Evolutionary conservation across 35 echinoderm and acorn worm genomes (phyloP).

Genomic region (Apostichopus californicus): DNA sequence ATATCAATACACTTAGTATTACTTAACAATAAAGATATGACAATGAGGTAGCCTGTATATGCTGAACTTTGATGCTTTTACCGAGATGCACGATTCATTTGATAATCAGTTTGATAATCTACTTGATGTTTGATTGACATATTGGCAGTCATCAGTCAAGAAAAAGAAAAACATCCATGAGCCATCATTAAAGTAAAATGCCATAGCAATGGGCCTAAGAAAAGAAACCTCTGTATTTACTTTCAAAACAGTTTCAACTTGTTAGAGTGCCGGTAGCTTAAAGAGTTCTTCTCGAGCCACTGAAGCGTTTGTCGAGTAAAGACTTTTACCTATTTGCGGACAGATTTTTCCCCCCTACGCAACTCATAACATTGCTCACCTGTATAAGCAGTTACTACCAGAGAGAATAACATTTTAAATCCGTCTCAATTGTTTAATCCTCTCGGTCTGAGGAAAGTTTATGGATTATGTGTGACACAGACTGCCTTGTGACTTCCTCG

Average conservation of each 20-base stretch:
- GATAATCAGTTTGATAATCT: background rate
- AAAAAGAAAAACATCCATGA: background rate
- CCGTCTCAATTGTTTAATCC: background rate
- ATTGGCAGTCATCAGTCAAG: background rate
- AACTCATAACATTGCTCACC: background rate
- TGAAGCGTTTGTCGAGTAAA: background rate
- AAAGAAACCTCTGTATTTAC: background rate
- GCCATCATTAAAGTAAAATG: background rate
- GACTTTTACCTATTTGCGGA: background rate
- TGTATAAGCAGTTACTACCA: background rate
- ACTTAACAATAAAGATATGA: too few relatives aligned
- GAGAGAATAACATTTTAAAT: background rate
- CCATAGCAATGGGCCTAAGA: background rate
- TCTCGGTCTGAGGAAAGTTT: background rate
- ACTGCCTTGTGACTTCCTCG: background rate
- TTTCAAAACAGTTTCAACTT: background rate
- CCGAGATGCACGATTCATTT: background rate
- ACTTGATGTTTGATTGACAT: background rate
- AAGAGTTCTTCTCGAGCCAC: background rate
- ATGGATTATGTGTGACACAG: background rate
- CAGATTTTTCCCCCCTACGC: background rate
- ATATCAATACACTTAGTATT: too few relatives aligned
- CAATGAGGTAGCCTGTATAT: too few relatives aligned
- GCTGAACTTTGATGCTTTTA: background rate
- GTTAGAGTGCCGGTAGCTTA: background rate